These are phyloP conservation scores for Amphibalanus amphitrite DNA, from an alignment of 1,140 invertebrate genomes.

Conservation along the genomic window DNA sequence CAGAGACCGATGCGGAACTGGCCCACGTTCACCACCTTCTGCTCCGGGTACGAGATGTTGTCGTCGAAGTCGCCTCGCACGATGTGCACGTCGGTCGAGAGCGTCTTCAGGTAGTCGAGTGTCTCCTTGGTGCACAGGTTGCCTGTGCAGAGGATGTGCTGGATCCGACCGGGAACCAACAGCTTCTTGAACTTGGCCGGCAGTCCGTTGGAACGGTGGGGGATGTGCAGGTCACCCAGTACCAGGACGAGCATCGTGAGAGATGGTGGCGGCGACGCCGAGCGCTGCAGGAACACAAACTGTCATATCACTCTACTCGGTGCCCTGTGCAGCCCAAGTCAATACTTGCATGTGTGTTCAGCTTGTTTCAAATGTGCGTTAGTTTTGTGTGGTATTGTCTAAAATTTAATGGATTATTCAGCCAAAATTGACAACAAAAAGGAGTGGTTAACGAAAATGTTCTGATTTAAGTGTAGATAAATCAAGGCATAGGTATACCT, in stretches of 20 bases:
- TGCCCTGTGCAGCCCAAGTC: no score
- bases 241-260: conserved; percentile 66
- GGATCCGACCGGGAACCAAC: conserved; percentile 87
- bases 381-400: no score
- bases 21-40: conserved; percentile 97
- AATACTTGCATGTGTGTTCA: no score
- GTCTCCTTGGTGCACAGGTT: conserved; percentile 95
- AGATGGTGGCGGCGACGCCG: background rate
- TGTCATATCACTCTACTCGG: no score
- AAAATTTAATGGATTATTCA: no score
- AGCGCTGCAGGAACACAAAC: background rate
- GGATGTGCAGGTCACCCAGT: conserved; percentile 95
- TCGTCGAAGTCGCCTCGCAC: conserved; percentile 98
- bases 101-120: conserved; percentile 92
- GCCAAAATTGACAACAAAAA: no score
- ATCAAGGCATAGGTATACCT: no score
- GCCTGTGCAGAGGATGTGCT: conserved; percentile 97
- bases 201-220: conserved; percentile 79
- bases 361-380: no score
- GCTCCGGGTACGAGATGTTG: conserved; percentile 78
- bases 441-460: no score
- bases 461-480: no score
- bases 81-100: conserved; percentile 96
- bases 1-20: conserved; percentile 95
- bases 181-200: conserved; percentile 96